Evolutionary conservation across 2,888 invertebrate genomes (phyloP), one percentile per base, ranked within the genome.

Genomic region (Byasa hedistus): DNA sequence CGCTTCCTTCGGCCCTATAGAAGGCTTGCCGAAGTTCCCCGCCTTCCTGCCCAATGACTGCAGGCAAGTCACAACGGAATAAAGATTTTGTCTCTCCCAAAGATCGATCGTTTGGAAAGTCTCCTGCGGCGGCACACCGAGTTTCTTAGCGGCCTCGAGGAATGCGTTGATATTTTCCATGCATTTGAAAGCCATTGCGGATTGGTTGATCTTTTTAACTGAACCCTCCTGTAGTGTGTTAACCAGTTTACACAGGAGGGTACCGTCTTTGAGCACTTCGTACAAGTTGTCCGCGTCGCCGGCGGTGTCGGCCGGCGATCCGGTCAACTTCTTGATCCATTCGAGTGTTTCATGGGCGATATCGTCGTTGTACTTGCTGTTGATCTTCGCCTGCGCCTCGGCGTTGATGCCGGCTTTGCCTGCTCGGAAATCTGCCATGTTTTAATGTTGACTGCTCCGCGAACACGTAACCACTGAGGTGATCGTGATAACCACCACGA

Each of bases 121-220:
- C 88, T 99, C 99, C 81, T 97, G 96, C 52, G 97, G 94, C 1
- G 97, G 97, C 24, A 99, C 98, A 59, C 99, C 99, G 71, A 98
- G 91, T 71, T 93, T 94, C 83, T 95, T 95, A 63, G 96, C 97
- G 22, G 95, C 96, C 73, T 96, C 96, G 70, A 98, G 90, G 89
- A 99, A 98, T 54, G 96, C 96, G 86, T 98, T 98, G 76, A 99
- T 99, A 84, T 99, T 99, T 87, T 99, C 99, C 99, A 99, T 99
- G 89, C 98, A 98, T 85, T 98, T 98, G 90, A 99, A 99, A 61
- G 97, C 98, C 95, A 98, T 96, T 74, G 95, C 94, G 60, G 96
- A 95, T 76, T 95, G 94, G 87, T 99, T 98, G 80, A 99, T 94
- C 91, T 98, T 98, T 92, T 98, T 98, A 62, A 99, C 96, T 12